phyloP scores from a whole-genome alignment of 2,113 vertebrate genomes.

The Pseudopodoces humilis region DNA sequence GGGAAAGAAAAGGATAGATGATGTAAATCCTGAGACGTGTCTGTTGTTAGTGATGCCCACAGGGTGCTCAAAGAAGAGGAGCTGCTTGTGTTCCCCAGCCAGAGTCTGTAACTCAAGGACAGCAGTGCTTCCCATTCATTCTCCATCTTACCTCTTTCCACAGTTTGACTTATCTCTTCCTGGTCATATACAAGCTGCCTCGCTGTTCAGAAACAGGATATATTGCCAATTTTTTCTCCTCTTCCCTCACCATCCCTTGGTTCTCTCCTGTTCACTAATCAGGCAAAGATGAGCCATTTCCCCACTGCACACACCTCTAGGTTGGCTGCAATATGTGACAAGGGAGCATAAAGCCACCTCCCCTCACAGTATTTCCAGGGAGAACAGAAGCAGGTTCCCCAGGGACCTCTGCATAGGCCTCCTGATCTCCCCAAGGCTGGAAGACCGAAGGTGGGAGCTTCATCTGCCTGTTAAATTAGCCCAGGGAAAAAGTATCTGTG shows the following conservation, averaged over 20 bases:
- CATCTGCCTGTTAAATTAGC: not conserved
- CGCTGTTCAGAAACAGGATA: not conserved
- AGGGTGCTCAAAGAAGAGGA: not conserved
- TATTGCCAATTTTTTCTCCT: not conserved
- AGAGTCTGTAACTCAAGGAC: not conserved
- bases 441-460: not conserved
- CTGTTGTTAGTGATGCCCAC: not conserved
- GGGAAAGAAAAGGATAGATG: not conserved
- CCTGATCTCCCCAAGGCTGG: not conserved
- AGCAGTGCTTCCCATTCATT: accelerated
- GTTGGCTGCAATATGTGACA: accelerated
- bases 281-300: not conserved
- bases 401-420: not conserved
- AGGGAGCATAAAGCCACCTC: not conserved
- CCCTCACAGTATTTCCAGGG: not conserved
- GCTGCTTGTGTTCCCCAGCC: not conserved
- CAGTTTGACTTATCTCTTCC: not conserved
- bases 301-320: not conserved
- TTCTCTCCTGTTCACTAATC: not conserved
- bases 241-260: not conserved
- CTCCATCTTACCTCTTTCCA: not conserved
- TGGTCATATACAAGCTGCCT: not conserved
- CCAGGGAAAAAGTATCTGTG: not conserved
- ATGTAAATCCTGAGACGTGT: not conserved
- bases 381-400: not conserved